Evolutionary conservation across 2,888 invertebrate genomes (phyloP).

Genomic region (Sinohyriopsis cumingii): DNA sequence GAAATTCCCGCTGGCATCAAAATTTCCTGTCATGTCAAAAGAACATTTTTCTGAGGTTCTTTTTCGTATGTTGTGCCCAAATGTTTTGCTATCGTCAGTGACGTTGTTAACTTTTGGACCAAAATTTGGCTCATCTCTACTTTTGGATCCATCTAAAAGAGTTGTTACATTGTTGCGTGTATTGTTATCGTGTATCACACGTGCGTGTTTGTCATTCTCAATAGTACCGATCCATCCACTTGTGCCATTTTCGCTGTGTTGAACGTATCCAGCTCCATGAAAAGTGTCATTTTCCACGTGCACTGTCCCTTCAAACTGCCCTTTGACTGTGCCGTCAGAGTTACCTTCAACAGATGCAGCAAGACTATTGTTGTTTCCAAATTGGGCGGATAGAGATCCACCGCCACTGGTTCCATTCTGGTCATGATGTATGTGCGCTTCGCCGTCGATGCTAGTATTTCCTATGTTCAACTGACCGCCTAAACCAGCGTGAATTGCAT

Average conservation of each 20-base stretch:
- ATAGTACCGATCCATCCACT: not conserved
- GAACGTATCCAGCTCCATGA: not conserved
- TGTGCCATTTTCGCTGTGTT: not conserved
- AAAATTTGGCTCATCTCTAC: too few relatives aligned
- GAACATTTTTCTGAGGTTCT: conserved; percentile 4
- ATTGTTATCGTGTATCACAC: too few relatives aligned
- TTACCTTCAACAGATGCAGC: too few relatives aligned
- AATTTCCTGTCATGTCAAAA: not conserved
- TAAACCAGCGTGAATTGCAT: not conserved
- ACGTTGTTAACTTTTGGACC: too few relatives aligned
- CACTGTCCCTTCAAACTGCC: too few relatives aligned
- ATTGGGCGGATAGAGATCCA: not conserved
- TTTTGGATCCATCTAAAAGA: too few relatives aligned
- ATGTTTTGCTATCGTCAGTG: too few relatives aligned
- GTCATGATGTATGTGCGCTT: conserved; percentile 1
- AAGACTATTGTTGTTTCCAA: not conserved
- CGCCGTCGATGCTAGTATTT: not conserved
- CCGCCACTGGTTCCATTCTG: conserved; percentile 4
- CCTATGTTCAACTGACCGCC: not conserved
- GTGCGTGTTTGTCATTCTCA: too few relatives aligned
- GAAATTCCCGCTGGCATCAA: not conserved
- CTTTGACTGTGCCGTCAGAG: too few relatives aligned
- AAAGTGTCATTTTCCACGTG: too few relatives aligned
- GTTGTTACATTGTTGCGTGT: too few relatives aligned
- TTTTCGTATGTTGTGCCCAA: too few relatives aligned